Evolutionary conservation across 2,888 invertebrate species (phyloP).

Genomic region (Daptonema setosum): DNA sequence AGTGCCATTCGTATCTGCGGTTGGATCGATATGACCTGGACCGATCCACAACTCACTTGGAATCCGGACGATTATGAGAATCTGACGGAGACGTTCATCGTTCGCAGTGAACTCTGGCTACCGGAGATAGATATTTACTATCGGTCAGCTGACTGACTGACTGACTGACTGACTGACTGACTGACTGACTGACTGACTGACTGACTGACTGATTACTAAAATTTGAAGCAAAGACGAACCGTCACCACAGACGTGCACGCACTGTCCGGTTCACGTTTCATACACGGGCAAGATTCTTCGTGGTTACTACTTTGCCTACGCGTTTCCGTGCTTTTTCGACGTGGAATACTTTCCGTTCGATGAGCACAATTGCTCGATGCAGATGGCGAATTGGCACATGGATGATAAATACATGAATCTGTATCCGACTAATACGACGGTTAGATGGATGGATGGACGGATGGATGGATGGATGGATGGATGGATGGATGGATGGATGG

Average conservation of each 20-base stretch:
- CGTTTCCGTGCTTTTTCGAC: constrained; percentile 31
- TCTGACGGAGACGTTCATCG: not conserved
- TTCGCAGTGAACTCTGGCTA: not conserved
- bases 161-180: too few relatives aligned
- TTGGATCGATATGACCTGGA: not conserved
- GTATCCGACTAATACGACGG: not conserved
- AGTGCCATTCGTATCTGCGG: not conserved
- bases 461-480: too few relatives aligned
- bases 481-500: too few relatives aligned
- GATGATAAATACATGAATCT: constrained; percentile 23
- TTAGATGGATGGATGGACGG: too few relatives aligned
- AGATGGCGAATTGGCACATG: constrained; percentile 36
- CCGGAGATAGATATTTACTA: not conserved
- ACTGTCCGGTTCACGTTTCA: not conserved
- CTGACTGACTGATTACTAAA: too few relatives aligned
- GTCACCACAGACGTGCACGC: not conserved
- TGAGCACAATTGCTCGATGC: constrained; percentile 34
- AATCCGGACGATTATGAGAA: not conserved
- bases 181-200: too few relatives aligned
- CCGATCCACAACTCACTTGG: not conserved
- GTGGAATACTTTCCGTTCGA: constrained; percentile 37
- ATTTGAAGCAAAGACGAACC: not conserved
- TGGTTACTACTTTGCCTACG: not conserved
- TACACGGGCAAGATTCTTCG: not conserved
- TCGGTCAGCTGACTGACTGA: not conserved